A percentile compares a stretch with the other conserved stretches of the same genome.
Evolutionary conservation across 2,888 invertebrate species (phyloP).

Genomic region (Anagyrus pseudococci): DNA sequence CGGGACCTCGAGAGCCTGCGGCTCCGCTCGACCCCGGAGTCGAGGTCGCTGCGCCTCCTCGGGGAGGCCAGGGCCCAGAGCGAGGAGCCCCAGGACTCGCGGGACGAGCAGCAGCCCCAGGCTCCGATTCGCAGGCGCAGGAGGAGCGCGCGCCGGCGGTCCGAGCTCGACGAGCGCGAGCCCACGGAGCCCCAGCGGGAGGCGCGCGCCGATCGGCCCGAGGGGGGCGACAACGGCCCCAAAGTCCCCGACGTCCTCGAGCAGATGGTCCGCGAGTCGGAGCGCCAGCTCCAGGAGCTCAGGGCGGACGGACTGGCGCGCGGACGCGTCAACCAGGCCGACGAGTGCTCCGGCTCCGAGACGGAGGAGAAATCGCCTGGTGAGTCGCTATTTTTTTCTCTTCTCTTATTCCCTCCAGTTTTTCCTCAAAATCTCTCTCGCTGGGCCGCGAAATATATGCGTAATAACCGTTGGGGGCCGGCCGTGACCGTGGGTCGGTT

Average conservation of each 20-base stretch:
- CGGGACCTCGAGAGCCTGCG: constrained; percentile 3
- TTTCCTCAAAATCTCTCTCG: not conserved
- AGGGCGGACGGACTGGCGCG: constrained; percentile 4
- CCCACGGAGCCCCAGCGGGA: not conserved
- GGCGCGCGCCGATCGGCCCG: not conserved
- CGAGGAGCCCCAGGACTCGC: not conserved
- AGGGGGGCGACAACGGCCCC: not conserved
- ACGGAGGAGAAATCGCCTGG: not conserved
- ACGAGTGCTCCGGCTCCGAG: not conserved
- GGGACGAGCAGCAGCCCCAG: constrained; percentile 1
- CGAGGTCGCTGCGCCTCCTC: not conserved
- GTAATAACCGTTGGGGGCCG: no score
- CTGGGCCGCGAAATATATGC: not conserved
- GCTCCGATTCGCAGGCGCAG: constrained; percentile 23
- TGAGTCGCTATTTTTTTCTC: not conserved
- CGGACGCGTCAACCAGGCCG: not conserved
- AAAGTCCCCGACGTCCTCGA: constrained; percentile 22
- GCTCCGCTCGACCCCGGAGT: not conserved
- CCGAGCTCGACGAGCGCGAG: constrained; percentile 12
- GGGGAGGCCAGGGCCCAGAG: not conserved
- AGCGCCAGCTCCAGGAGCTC: constrained; percentile 16
- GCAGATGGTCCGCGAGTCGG: constrained; percentile 26
- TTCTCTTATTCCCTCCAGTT: not conserved
- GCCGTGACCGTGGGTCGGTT: not conserved
- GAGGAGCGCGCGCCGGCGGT: constrained; percentile 20